A percentile compares a stretch with the other conserved stretches of the same genome.
Evolutionary conservation across 2,888 invertebrate species (phyloP).

Genomic region (Hecatera dysodea): DNA sequence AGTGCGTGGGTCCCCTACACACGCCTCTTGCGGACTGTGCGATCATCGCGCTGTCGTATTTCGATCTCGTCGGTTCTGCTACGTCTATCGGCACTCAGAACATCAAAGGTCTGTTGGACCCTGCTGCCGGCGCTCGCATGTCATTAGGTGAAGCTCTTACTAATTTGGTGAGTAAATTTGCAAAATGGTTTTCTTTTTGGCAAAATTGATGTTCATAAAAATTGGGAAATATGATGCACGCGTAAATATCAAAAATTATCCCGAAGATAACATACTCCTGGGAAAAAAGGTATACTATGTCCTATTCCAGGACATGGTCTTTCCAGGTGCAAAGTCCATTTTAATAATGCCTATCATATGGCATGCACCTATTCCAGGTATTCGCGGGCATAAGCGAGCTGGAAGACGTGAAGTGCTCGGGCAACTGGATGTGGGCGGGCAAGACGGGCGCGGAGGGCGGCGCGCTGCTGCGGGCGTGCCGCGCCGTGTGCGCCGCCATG

Average conservation of each 20-base stretch:
- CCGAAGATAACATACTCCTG: too few relatives aligned
- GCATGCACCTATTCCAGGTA: constrained; percentile 78
- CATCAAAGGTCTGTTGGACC: constrained; percentile 96
- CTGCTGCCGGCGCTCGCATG: constrained; percentile 97
- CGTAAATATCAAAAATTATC: too few relatives aligned
- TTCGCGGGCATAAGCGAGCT: constrained; percentile 92
- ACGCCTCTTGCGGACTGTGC: constrained; percentile 99
- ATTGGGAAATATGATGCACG: too few relatives aligned
- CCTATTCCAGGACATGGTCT: too few relatives aligned
- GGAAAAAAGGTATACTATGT: too few relatives aligned
- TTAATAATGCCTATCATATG: too few relatives aligned
- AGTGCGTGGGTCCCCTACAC: constrained; percentile 99
- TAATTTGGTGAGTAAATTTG: constrained; percentile 95
- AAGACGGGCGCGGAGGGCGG: constrained; percentile 98
- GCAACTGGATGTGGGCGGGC: constrained; percentile 99
- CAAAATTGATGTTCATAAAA: background rate
- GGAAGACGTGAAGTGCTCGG: constrained; percentile 98
- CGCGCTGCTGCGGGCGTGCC: constrained; percentile 96
- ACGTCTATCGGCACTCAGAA: constrained; percentile 99
- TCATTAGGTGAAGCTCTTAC: constrained; percentile 98
- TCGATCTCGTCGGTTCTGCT: constrained; percentile 96
- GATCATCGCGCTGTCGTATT: constrained; percentile 96
- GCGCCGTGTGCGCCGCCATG: constrained; percentile 97
- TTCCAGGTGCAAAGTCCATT: too few relatives aligned
- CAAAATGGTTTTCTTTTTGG: too few relatives aligned